phyloP scores from a whole-genome alignment of 2,888 invertebrate genomes.

The Pheosia gnoma region DNA sequence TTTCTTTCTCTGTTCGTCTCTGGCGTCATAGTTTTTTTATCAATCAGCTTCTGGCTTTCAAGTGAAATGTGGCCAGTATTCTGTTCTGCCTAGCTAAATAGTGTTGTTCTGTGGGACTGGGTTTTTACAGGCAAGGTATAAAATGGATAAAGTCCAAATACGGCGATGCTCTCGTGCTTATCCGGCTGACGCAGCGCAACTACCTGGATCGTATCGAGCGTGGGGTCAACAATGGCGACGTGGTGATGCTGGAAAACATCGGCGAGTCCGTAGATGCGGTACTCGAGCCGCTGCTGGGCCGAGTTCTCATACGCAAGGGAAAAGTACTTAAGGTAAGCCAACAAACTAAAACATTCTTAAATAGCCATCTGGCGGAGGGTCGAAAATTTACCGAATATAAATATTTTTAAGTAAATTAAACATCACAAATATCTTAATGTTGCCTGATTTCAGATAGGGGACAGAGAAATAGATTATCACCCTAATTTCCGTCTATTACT shows the following conservation, averaged over 20 bases:
- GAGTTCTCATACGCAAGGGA: slow-evolving; percentile 95
- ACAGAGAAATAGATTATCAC: slow-evolving; percentile 95
- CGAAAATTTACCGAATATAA: not conserved
- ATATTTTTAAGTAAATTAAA: not conserved
- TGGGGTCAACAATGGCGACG: slow-evolving; percentile 89
- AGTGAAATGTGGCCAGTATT: too few relatives aligned
- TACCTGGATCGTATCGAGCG: slow-evolving; percentile 93
- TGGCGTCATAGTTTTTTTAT: too few relatives aligned
- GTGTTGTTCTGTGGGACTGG: not conserved
- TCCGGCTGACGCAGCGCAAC: slow-evolving; percentile 91
- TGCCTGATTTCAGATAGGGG: slow-evolving; percentile 91
- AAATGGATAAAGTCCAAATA: slow-evolving; percentile 98
- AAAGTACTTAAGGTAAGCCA: slow-evolving; percentile 83
- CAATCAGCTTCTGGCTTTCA: too few relatives aligned
- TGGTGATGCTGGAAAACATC: slow-evolving; percentile 94
- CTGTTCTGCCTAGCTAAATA: not conserved
- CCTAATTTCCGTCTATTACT: slow-evolving; percentile 91
- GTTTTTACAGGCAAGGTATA: slow-evolving; percentile 87
- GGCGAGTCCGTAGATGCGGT: slow-evolving; percentile 95
- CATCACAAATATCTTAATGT: slow-evolving; percentile 2
- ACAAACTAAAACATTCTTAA: not conserved
- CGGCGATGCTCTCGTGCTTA: slow-evolving; percentile 87
- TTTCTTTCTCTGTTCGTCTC: too few relatives aligned
- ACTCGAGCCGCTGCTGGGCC: slow-evolving; percentile 93
- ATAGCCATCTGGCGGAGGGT: too few relatives aligned